Conservation (phyloP, 1,140 invertebrate genomes). For the Centruroides vittatus region DNA sequence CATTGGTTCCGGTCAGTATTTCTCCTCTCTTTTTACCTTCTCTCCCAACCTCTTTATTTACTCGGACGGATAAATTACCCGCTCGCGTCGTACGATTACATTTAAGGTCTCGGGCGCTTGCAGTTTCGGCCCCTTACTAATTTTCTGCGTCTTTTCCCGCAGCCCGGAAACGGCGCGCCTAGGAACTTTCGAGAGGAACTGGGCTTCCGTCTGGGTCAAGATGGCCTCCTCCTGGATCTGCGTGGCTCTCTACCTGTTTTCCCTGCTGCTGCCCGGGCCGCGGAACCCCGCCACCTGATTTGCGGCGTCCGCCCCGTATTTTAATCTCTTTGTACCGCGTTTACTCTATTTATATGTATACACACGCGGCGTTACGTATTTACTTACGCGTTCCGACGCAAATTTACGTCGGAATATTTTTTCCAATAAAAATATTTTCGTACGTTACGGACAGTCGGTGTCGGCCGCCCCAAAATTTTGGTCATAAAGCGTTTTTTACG, state of each 20-base stretch:
- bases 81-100: not conserved
- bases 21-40: not conserved
- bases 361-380: no score
- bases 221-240: slow-evolving; percentile 23
- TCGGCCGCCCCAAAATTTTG: no score
- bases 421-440: no score
- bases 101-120: not conserved
- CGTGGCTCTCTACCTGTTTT: slow-evolving; percentile 20
- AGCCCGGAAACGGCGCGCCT: slow-evolving; percentile 21
- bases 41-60: not conserved
- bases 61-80: not conserved
- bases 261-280: slow-evolving; percentile 12
- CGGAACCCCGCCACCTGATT: no score
- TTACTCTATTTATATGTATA: no score
- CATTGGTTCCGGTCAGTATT: slow-evolving; percentile 33
- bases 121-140: not conserved
- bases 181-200: slow-evolving; percentile 20
- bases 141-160: not conserved
- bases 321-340: no score
- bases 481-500: no score
- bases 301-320: no score
- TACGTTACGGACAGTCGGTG: no score
- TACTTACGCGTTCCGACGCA: no score
- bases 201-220: slow-evolving; percentile 25
- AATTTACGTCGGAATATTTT: no score